Base-by-base conservation (phyloP, 30 jellyfish, hydroid and myxozoan genomes). In the Calvadosia cruxmelitensis region DNA sequence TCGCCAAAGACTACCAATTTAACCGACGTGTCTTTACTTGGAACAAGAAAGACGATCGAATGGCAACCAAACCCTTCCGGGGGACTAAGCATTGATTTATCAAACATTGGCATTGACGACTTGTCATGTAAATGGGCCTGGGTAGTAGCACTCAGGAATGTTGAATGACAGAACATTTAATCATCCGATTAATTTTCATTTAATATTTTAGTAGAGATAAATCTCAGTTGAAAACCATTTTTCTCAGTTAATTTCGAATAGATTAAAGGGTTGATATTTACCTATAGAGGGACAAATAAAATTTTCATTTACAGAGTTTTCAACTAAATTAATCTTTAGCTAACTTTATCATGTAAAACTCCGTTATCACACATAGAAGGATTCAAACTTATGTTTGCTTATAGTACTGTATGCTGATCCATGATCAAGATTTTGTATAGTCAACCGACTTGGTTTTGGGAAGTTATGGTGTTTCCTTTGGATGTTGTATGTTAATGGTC, bases 71-170 rank as follows among this genome's bases (percentile, higher is more conserved):
- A 73, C 34, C 30, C 33, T 27, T n/a, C 31, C 29, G 29, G 26
- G 7, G 84, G 84, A 27, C 25, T 71, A 23, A 57, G 52, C 15
- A 71, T 71, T 13, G 76, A 71, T 68, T 53, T 71, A 31, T 50
- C 50, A 25, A 63, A 53, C 24, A 71, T 71, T 26, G 74, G 74
- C 3, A 26, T 63, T 12, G 77, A 50, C 29, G 53, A 63, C 27
- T 71, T 63, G 25, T 53, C 82, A 1, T 30, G 77, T 27, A 42
- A 71, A 1, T 13, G 26, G 31, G 82, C 82, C 2, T 71, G 82
- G 82, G 51, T 51, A 1, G 29, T 71, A 25, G 77, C 52, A 13
- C 31, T 71, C 10, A 76, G 52, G 30, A 71, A 71, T 50, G 75
- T 71, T 12, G 24, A 34, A 68, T 68, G 28, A 36, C 7, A 16